Evolutionary conservation across 1,140 invertebrate genomes (phyloP), one percentile per base, ranked within the genome.

Genomic region (Pollicipes pollicipes): DNA sequence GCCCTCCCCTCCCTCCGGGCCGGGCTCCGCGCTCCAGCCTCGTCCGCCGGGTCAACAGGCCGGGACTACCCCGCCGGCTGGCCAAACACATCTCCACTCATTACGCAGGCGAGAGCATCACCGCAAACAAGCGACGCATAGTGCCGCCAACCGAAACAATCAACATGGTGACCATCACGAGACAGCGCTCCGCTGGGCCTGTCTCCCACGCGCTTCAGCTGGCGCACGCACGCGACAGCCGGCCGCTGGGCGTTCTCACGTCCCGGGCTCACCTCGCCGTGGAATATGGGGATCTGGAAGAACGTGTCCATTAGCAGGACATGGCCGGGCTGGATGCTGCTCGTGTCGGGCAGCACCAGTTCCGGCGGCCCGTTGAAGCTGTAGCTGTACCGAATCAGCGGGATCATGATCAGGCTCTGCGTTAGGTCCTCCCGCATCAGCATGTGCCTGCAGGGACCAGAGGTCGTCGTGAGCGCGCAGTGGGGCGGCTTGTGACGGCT

Each of bases 221-320:
- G n/a, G n/a, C n/a, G n/a, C n/a, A n/a, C n/a, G 24, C 68, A 69
- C 24, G 27, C 24, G 68, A 69, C 24, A 69, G 24, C 27, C 24
- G 27, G 24, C 24, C 24, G 24, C 24, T 69, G 70, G 70, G 45
- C 1, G 28, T 66, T 27, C 28, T 28, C 68, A 3, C n/a, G 1
- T 32, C 58, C n/a, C n/a, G 29, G 35, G 70, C 77, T 79, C 80
- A 93, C 91, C 84, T 98, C 95, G 82, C 97, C 97, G 78, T 98
- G 95, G 81, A 97, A 99, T 76, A 99, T 99, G 29, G 99, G 86
- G 77, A 99, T 96, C 79, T 99, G 96, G 87, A 99, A 99, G 83
- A 99, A 99, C 8, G 97, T 99, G 79, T 99, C 97, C 95, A 99
- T 97, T 26, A 99, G 85, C 6, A 99, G 83, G 77, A 99, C 98